Base-by-base conservation (phyloP, 53 echinoderm and acorn worm species). In the Hippasteria phrygiana region DNA sequence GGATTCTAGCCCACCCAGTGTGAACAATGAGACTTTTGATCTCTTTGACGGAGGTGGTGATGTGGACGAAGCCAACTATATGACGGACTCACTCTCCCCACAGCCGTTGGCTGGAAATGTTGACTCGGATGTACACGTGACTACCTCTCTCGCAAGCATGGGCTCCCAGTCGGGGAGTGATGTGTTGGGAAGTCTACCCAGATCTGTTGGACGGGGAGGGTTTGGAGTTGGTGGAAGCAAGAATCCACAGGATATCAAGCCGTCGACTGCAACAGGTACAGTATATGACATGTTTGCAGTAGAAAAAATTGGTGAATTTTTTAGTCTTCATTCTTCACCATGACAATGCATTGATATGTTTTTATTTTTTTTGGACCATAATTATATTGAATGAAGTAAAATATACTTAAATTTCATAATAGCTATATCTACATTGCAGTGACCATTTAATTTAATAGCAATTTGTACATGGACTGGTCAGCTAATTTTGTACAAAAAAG, bases 11-110 rank as follows among this genome's bases (percentile, higher is more conserved):
- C 96, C 96, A 72, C 94, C 98, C 32, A 99, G 93, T 87, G 99
- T 96, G 33, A 99, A 99, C 88, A 99, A 91, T 88, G 96, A 96
- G 71, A 75, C 94, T 22, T 99, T 99, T 91, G 96, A 99, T 71
- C 77, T 99, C 12, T 94, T 99, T 75, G 95, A 92, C 54, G 94
- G 95, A 28, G 90, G 93, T 55, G 96, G 95, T 18, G 93, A 99
- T 76, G 96, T 96, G 51, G 99, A 99, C 36, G 99, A 99, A 55
- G 71, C 93, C 51, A 99, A 90, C 66, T 99, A 96, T 84, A 96
- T 99, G 78, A 89, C 91, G 6, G 96, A 96, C 43, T 91, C 94
- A 20, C 91, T 97, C 75, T 97, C 97, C 41, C 97, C 97, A 32
- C 97, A 81, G 67, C 87, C 83, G 11, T 77, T 90, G 47, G 18